phyloP scores from a whole-genome alignment of 2,888 invertebrate genomes.

The Acanthosepion esculentum region DNA sequence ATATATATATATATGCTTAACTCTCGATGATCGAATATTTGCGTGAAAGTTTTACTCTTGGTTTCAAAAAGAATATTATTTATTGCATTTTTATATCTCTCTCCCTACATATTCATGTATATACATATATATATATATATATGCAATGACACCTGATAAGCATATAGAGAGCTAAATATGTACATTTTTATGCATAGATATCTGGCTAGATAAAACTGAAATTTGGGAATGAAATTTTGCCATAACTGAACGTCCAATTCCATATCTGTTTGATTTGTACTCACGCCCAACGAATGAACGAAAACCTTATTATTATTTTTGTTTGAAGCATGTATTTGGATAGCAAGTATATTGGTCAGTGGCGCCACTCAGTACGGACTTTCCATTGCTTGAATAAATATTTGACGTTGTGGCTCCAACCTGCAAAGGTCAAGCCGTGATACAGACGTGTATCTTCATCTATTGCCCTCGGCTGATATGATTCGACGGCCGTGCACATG shows the following conservation, averaged over 20 bases:
- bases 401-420: neutral
- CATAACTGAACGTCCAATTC: neutral
- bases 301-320: neutral
- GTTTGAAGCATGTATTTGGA: neutral
- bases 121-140: neutral
- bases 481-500: neutral
- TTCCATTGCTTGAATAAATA: constrained; percentile 9
- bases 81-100: neutral
- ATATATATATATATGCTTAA: neutral
- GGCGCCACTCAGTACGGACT: neutral
- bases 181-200: neutral
- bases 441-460: neutral
- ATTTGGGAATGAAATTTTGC: neutral
- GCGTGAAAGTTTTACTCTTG: no score
- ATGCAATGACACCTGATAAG: neutral
- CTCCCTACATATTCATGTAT: neutral
- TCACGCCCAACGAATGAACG: neutral
- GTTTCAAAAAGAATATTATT: no score
- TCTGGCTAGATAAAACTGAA: neutral
- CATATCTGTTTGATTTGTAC: neutral
- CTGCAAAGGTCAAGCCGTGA: neutral
- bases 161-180: neutral
- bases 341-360: constrained; percentile 33
- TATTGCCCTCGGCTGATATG: neutral
- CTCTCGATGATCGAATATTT: no score